Base-by-base conservation (phyloP, 64 coral and sea anemone species). In the Actinia equina region DNA sequence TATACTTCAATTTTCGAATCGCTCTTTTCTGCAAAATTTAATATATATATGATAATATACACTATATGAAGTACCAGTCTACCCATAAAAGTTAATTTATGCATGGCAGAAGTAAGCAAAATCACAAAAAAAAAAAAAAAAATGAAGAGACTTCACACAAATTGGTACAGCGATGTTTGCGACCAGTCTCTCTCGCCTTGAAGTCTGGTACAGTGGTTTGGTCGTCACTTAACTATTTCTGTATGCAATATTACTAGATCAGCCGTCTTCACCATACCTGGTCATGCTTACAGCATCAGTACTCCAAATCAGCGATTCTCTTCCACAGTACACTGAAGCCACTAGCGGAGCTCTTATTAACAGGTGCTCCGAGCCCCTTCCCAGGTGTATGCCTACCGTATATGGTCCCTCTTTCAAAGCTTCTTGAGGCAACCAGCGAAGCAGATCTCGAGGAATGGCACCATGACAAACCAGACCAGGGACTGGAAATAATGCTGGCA, bases 251-350 rank as follows among this genome's bases (percentile, higher is more conserved):
- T 86, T 6, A 20, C 58, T 16, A 97, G 94, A 88, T 97, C 54
- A 93, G 91, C 13, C 91, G 94, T 7, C 88, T 97, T 63, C 94
- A 97, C 61, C 94, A 97, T 79, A 93, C 94, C 9, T 97, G 94
- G 94, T 97, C 94, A 6, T 95, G 94, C 59, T 90, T 97, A 20
- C 94, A 97, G 30, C 94, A 93, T 70, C 94, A 93, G 80, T 90
- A 89, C 52, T 93, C 88, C 64, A 77, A 88, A 2, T 87, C 88
- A 41, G 94, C 94, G 5, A 93, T 93, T 52, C 86, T 92, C 18
- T 93, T 89, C 76, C 91, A 97, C 64, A 97, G 94, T 42, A 91
- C 91, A 18, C 85, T 97, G 43, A 97, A 97, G 56, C 94, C 94
- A 12, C 77, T 97, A 5, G 94, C 92, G 41, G 85, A 80, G 45